Conservation (phyloP, 64 coral and sea anemone species). For the Porites lutea region DNA sequence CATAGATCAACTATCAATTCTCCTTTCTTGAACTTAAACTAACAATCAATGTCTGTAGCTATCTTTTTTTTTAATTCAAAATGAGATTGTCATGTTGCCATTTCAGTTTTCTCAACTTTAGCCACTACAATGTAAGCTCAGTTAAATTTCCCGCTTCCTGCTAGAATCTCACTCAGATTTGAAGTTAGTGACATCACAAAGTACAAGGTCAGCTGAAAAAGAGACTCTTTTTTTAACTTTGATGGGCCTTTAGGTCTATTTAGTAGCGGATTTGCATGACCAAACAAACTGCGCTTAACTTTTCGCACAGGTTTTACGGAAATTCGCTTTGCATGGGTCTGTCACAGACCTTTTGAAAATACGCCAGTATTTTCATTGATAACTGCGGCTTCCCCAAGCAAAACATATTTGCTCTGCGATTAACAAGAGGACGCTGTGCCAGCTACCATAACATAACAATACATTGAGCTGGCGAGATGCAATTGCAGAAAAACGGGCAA, state of each 20-base stretch:
- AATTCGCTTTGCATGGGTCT: conserved; percentile 40
- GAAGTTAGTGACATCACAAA: too few relatives aligned
- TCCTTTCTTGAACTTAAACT: too few relatives aligned
- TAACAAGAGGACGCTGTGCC: not conserved
- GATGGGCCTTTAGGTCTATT: not conserved
- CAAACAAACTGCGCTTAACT: not conserved
- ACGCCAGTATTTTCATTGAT: conserved; percentile 13
- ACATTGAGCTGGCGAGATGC: not conserved
- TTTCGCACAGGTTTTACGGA: not conserved
- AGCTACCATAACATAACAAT: not conserved
- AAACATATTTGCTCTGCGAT: conserved; percentile 28
- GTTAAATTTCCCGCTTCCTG: too few relatives aligned
- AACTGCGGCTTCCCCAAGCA: conserved; percentile 37
- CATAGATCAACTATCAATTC: not conserved
- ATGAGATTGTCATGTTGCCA: too few relatives aligned
- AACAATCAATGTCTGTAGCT: not conserved
- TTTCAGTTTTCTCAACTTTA: too few relatives aligned
- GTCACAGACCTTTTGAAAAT: not conserved
- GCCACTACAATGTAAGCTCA: too few relatives aligned
- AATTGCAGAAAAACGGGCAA: not conserved
- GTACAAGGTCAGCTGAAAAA: not conserved
- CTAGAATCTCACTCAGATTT: too few relatives aligned
- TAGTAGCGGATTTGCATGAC: not conserved
- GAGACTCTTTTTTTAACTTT: not conserved
- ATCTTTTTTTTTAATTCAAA: too few relatives aligned